Conservation (phyloP, 2,888 invertebrate species). For the Tetropium fuscum region DNA sequence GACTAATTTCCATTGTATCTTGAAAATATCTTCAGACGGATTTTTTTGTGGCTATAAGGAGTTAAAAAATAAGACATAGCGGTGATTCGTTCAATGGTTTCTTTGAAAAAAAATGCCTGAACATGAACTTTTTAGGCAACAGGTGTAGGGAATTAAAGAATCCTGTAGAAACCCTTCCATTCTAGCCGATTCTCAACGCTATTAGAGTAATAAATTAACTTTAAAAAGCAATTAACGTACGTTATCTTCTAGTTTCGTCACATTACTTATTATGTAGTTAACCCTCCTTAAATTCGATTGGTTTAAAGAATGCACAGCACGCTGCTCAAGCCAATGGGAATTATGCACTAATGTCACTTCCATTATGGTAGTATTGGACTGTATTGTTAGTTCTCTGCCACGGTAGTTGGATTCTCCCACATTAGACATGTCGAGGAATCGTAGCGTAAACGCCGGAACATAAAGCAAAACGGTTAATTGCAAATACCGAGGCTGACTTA, state of each 20-base stretch:
- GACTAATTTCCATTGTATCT: too few species aligned
- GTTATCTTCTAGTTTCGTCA: slow-evolving; percentile 10
- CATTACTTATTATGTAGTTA: slow-evolving; percentile 24
- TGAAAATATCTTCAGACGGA: too few species aligned
- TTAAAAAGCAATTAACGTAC: slow-evolving; percentile 9
- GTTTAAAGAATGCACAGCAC: slow-evolving; percentile 38
- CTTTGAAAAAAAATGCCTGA: too few species aligned
- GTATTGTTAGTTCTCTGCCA: slow-evolving; percentile 39
- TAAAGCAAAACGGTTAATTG: slow-evolving; percentile 22
- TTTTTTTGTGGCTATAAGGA: too few species aligned
- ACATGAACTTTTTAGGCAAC: too few species aligned
- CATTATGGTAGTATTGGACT: slow-evolving; percentile 37
- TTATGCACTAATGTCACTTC: slow-evolving; percentile 36
- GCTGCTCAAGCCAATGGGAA: slow-evolving; percentile 38
- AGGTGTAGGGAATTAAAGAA: too few species aligned
- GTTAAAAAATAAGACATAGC: too few species aligned
- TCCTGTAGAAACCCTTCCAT: too few species aligned
- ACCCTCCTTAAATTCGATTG: slow-evolving; percentile 32
- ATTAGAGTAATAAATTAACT: neutral
- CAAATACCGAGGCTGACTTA: neutral
- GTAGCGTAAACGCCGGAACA: slow-evolving; percentile 12
- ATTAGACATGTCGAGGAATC: slow-evolving; percentile 22
- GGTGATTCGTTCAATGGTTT: too few species aligned
- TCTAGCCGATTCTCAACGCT: neutral
- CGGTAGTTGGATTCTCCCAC: slow-evolving; percentile 43